phyloP scores from a whole-genome alignment of 2,113 vertebrate genomes.

The Alouatta palliata region DNA sequence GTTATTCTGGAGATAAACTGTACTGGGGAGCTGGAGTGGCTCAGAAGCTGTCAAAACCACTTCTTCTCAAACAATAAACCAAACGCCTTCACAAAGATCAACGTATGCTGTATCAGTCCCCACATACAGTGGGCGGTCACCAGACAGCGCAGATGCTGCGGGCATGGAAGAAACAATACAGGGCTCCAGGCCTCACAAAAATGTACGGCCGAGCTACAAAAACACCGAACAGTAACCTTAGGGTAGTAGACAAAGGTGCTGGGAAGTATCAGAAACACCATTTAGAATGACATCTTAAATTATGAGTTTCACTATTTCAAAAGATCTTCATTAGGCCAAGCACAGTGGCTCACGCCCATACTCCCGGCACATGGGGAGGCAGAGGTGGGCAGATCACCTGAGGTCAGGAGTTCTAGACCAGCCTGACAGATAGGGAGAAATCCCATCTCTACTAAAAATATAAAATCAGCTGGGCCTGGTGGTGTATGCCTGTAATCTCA shows the following conservation, averaged over 20 bases:
- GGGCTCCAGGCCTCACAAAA: no score
- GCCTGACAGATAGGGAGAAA: no score
- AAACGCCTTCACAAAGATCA: background rate
- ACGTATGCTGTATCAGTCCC: fast-evolving
- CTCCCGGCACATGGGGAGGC: no score
- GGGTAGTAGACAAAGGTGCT: background rate
- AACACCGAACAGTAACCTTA: fast-evolving
- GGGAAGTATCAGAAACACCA: background rate
- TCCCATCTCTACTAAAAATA: no score
- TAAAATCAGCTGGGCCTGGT: no score
- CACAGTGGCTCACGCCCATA: no score
- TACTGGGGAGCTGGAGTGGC: no score
- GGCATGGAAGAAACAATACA: fast-evolving
- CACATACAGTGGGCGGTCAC: fast-evolving
- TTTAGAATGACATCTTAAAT: background rate
- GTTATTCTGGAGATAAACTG: background rate
- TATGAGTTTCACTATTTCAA: background rate
- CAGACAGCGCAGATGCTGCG: fast-evolving
- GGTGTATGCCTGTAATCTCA: no score
- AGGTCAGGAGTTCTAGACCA: no score
- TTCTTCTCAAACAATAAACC: background rate
- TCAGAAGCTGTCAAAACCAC: background rate
- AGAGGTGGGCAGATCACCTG: no score
- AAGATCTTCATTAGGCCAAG: background rate
- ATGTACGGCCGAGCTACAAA: fast-evolving